Evolutionary conservation across 2,113 vertebrate genomes (phyloP).

Genomic region (Trinectes maculatus): DNA sequence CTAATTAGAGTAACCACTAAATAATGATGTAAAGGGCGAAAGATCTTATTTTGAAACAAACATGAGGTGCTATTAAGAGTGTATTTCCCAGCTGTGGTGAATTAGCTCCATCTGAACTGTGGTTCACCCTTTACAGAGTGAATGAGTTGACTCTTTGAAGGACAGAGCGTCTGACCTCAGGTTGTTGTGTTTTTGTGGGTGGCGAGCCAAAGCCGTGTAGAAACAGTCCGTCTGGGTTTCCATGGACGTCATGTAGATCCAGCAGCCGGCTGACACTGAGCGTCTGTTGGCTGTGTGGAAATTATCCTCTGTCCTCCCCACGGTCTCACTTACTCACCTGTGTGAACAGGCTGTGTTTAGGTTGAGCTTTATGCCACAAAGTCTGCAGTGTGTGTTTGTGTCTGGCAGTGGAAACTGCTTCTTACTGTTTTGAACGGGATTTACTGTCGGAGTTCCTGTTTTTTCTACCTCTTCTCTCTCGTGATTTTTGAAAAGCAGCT

Average conservation of each 20-base stretch:
- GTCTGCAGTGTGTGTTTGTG: constrained; percentile 30
- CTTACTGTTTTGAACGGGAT: constrained; percentile 36
- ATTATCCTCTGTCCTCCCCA: constrained; percentile 1
- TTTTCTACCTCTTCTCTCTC: background rate
- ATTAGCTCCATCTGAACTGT: constrained; percentile 26
- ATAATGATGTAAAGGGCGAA: background rate
- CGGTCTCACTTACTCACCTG: constrained; percentile 38
- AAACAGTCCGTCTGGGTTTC: constrained; percentile 44
- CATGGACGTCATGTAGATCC: constrained; percentile 26
- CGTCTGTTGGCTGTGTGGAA: constrained; percentile 45
- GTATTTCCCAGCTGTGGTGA: constrained; percentile 19
- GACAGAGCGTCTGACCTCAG: constrained; percentile 10
- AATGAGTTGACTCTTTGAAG: background rate
- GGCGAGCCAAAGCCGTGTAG: constrained; percentile 15
- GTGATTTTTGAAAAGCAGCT: background rate
- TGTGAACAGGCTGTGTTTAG: constrained; percentile 38
- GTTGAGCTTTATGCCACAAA: constrained; percentile 39
- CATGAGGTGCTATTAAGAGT: background rate
- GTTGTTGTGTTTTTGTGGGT: constrained; percentile 25
- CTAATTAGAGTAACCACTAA: background rate
- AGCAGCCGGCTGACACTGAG: constrained; percentile 35
- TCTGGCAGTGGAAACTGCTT: constrained; percentile 26
- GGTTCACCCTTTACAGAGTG: constrained; percentile 16
- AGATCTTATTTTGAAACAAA: constrained; percentile 16
- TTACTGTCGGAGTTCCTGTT: constrained; percentile 10